A percentile compares a stretch with the other conserved stretches of the same genome.
Conservation (phyloP, 2,113 vertebrate species). For the Pleuronectes platessa region DNA sequence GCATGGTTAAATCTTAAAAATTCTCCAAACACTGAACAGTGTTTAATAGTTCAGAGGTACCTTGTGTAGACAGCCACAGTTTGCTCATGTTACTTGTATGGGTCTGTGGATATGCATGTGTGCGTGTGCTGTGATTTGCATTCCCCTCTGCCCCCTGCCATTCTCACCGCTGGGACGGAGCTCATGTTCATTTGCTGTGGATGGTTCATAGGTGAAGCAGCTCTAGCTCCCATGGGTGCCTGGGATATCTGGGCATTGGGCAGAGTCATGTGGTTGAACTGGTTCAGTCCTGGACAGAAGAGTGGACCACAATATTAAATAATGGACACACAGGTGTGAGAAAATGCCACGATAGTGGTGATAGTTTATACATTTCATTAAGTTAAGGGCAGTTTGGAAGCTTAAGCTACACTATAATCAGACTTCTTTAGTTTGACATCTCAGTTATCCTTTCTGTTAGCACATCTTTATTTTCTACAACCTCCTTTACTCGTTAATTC, state of each 20-base stretch:
- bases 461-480: too few relatives aligned
- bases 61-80: background rate
- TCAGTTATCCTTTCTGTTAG: background rate
- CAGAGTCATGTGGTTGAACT: slow-evolving; percentile 93
- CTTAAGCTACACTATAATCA: too few relatives aligned
- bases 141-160: background rate
- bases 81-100: background rate
- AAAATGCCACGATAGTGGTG: background rate
- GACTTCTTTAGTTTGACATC: background rate
- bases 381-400: background rate
- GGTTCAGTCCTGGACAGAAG: slow-evolving; percentile 89
- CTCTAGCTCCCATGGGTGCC: slow-evolving; percentile 89
- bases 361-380: background rate
- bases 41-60: background rate
- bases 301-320: slow-evolving; percentile 10
- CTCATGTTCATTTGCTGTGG: slow-evolving; percentile 94
- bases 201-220: slow-evolving; percentile 95
- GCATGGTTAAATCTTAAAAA: background rate
- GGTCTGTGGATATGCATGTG: background rate
- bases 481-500: background rate
- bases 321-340: background rate
- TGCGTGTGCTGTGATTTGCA: background rate
- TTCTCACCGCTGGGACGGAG: slow-evolving; percentile 90
- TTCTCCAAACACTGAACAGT: background rate
- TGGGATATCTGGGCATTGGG: slow-evolving; percentile 93